Evolutionary conservation across 2,888 invertebrate genomes (phyloP).

Genomic region (Erpobdella octoculata): DNA sequence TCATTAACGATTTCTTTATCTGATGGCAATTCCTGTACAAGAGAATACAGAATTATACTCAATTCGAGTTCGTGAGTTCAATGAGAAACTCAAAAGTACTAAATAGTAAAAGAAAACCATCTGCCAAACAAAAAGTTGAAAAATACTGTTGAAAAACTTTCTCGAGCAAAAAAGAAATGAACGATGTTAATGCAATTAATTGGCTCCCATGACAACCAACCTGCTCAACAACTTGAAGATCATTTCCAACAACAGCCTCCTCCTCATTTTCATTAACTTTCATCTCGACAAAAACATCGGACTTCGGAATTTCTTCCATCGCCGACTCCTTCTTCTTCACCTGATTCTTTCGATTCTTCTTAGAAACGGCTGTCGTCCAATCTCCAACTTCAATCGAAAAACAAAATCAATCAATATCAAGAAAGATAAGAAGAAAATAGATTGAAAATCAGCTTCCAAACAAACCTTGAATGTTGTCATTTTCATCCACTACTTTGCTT

Average conservation of each 20-base stretch:
- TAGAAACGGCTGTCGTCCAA: constrained; percentile 28
- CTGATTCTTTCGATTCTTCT: constrained; percentile 19
- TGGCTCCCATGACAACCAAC: too few relatives aligned
- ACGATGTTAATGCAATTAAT: too few relatives aligned
- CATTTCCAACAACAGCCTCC: neutral
- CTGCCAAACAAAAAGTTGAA: neutral
- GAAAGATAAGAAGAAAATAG: neutral
- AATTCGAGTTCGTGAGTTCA: too few relatives aligned
- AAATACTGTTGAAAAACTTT: neutral
- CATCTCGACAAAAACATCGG: neutral
- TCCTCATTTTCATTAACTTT: neutral
- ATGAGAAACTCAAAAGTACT: neutral
- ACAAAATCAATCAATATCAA: neutral
- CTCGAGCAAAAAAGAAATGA: too few relatives aligned
- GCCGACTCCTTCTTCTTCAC: constrained; percentile 15
- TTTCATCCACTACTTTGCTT: neutral
- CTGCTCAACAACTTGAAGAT: neutral
- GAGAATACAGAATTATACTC: too few relatives aligned
- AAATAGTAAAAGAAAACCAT: neutral
- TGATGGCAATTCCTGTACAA: too few relatives aligned
- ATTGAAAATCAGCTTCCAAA: neutral
- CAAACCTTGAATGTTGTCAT: neutral
- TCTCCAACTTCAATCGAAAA: constrained; percentile 8
- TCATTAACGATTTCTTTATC: neutral
- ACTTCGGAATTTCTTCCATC: too few relatives aligned